Base-by-base conservation (phyloP, 1,140 invertebrate species). In the Solenopsis invicta region DNA sequence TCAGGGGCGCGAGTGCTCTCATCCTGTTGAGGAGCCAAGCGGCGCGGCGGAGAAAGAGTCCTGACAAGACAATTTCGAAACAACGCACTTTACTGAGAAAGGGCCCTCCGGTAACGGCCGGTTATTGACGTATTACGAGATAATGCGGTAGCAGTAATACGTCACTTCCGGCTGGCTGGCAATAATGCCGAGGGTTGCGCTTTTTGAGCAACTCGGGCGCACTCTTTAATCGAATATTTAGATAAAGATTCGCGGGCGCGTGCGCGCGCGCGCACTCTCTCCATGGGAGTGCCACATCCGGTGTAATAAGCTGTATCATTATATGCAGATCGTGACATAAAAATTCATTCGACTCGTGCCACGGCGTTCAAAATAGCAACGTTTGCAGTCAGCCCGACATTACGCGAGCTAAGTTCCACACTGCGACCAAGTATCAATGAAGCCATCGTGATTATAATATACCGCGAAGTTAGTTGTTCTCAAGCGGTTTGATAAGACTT, bases 301-400 rank as follows among this genome's bases (percentile, higher is more conserved):
- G 88, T 86, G 87, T 90, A 92, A 92, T 93, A 92, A 88, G 85
- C 87, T 67, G 76, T 76, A 90, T 93, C 93, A 92, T 93, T 93
- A 93, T 93, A 93, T 93, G 93, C 88, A 93, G 89, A 93, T 93
- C 61, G 78, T 89, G 76, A 48, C 66, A 93, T 93, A 90, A 92
- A 93, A 93, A 91, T 92, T 92, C 87, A 92, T 91, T 88, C 37
- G 76, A 77, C 77, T 85, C 86, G 77, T 64, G 85, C 50, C 84
- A 87, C 76, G 24, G 34, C 41, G 62, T 37, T 48, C 62, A 54
- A 61, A 61, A 84, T 74, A 50, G 41, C 69, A 48, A 59, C 4
- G 34, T 16, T 29, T 21, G 66, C 78, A n/a, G n/a, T 71, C 78
- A 69, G 24, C 13, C 29, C 13, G 34, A 81, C 41, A 69, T 81